A percentile compares a stretch with the other conserved stretches of the same genome.
Evolutionary conservation across 2,113 vertebrate genomes (phyloP).

Genomic region (Glareola pratincola): DNA sequence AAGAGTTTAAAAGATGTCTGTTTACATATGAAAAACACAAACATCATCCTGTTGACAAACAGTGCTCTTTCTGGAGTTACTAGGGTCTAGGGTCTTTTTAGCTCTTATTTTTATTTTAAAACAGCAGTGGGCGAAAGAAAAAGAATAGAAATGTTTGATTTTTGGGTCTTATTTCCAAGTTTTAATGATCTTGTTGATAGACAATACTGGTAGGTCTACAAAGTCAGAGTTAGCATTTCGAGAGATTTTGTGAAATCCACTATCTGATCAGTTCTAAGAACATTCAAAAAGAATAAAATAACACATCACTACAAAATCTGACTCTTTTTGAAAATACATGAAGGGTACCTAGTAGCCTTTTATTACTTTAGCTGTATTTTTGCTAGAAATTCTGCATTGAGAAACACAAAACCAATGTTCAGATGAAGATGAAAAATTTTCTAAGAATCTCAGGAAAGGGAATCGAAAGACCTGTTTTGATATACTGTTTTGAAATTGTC

Average conservation of each 20-base stretch:
- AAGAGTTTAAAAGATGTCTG: background rate
- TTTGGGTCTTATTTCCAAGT: background rate
- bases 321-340: background rate
- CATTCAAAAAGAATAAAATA: background rate
- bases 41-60: background rate
- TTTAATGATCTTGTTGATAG: background rate
- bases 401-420: background rate
- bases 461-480: background rate
- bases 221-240: background rate
- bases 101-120: background rate
- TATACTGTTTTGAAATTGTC: background rate
- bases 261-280: background rate
- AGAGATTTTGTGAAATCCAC: background rate
- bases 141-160: background rate
- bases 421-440: background rate
- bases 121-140: background rate
- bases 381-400: background rate
- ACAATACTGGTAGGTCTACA: background rate
- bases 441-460: background rate
- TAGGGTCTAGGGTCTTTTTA: background rate
- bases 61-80: background rate
- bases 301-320: background rate
- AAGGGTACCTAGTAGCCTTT: background rate
- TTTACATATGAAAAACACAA: background rate
- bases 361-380: background rate